Conservation (phyloP, 2,797 vertebrate species). For the Pogoniulus pusillus region DNA sequence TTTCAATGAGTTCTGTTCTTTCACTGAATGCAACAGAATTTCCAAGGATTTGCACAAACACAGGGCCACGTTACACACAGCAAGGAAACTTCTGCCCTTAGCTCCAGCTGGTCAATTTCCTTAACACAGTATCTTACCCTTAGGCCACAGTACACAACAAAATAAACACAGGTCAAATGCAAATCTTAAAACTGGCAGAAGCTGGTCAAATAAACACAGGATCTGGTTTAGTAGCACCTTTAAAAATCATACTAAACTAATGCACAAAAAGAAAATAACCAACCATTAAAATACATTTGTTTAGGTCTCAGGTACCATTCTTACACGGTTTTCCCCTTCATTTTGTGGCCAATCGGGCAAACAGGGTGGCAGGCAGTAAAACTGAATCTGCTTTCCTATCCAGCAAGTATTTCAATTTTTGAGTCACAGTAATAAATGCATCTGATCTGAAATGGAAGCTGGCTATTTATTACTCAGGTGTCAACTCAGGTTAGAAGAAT, state of each 20-base stretch:
- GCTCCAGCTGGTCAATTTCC: neutral
- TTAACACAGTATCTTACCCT: conserved; percentile 1
- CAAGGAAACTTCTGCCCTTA: neutral
- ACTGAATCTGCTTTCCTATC: neutral
- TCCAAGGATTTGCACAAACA: conserved; percentile 18
- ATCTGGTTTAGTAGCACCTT: neutral
- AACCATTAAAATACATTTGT: neutral
- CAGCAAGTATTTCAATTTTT: neutral
- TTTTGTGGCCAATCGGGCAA: neutral
- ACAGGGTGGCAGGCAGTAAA: neutral
- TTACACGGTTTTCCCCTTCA: neutral
- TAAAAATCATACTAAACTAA: neutral
- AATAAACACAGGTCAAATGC: neutral
- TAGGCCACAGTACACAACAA: neutral
- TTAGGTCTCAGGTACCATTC: neutral
- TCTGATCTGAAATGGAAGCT: neutral
- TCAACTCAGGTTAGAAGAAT: neutral
- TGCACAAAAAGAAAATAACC: neutral
- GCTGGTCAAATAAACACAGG: neutral
- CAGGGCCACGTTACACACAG: conserved; percentile 14
- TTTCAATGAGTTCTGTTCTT: conserved; percentile 40
- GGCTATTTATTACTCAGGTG: conserved; percentile 11
- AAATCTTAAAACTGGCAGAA: neutral
- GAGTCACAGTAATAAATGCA: neutral
- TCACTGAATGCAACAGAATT: conserved; percentile 1